Conservation (phyloP, 2,888 invertebrate species). For the Drosophila buzzatii region DNA sequence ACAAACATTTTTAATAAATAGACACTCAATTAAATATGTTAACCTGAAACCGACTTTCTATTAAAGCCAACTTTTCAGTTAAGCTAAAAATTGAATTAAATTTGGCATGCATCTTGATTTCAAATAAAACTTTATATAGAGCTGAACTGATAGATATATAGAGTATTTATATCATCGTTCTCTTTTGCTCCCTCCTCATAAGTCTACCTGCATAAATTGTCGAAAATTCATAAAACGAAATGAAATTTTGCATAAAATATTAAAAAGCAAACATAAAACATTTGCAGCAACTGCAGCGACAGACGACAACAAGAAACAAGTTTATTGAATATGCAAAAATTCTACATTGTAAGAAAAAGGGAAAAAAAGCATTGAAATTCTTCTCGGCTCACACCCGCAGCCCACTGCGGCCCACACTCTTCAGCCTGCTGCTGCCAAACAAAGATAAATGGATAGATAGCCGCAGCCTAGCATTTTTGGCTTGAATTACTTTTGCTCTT, state of each 20-base stretch:
- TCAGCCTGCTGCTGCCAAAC: slow-evolving; percentile 5
- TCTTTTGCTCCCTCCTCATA: neutral
- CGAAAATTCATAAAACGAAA: slow-evolving; percentile 51
- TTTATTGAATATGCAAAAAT: slow-evolving; percentile 71
- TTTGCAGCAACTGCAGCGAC: slow-evolving; percentile 50
- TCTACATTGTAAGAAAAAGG: slow-evolving; percentile 44
- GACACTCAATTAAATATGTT: slow-evolving; percentile 1
- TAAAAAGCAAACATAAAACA: slow-evolving; percentile 47
- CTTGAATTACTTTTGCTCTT: slow-evolving; percentile 57
- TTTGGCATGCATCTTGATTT: neutral
- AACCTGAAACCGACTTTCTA: neutral
- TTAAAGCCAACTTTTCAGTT: neutral
- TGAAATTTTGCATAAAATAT: slow-evolving; percentile 56
- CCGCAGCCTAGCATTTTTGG: slow-evolving; percentile 51
- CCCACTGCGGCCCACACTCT: neutral
- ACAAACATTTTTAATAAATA: neutral
- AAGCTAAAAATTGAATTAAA: neutral
- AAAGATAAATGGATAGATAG: slow-evolving; percentile 59
- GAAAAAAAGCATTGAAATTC: slow-evolving; percentile 21
- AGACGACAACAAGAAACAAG: slow-evolving; percentile 53
- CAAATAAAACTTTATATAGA: neutral
- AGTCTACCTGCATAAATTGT: slow-evolving; percentile 36
- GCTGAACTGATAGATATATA: neutral
- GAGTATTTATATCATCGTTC: neutral
- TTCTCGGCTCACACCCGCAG: neutral